These are phyloP conservation scores for Drosophila melanosoma DNA, from an alignment of 2,888 invertebrate species.

Conservation along the genomic window DNA sequence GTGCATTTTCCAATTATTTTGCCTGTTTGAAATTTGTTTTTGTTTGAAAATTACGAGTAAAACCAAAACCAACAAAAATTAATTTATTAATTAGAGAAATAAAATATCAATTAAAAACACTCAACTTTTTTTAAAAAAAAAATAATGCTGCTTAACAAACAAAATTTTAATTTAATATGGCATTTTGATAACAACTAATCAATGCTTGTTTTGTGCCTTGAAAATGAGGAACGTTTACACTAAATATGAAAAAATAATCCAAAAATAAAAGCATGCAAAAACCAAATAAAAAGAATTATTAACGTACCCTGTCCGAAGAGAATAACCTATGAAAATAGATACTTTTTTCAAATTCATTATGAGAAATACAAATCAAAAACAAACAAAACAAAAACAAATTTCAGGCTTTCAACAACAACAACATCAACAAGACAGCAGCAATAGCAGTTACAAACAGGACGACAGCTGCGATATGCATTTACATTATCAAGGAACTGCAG, in stretches of 20 bases:
- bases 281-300: slow-evolving; percentile 24
- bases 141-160: slow-evolving; percentile 33
- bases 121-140: slow-evolving; percentile 8
- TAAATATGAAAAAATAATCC: slow-evolving; percentile 34
- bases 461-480: slow-evolving; percentile 56
- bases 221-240: slow-evolving; percentile 37
- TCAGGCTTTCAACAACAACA: slow-evolving; percentile 75
- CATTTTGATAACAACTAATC: slow-evolving; percentile 73
- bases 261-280: slow-evolving; percentile 56
- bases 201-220: slow-evolving; percentile 72
- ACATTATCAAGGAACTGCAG: slow-evolving; percentile 34
- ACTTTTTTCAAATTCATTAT: slow-evolving; percentile 37
- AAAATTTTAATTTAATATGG: slow-evolving; percentile 50
- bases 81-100: slow-evolving; percentile 54
- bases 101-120: slow-evolving; percentile 15
- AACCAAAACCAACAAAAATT: slow-evolving; percentile 39
- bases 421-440: slow-evolving; percentile 53
- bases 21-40: slow-evolving; percentile 83
- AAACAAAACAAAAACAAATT: slow-evolving; percentile 82
- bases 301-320: slow-evolving; percentile 20
- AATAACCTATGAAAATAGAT: slow-evolving; percentile 20
- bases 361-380: slow-evolving; percentile 55
- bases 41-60: slow-evolving; percentile 63
- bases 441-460: slow-evolving; percentile 55
- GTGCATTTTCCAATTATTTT: slow-evolving; percentile 67